Conservation (phyloP, 1,140 invertebrate genomes). For the Oncopodura yosiiana region DNA sequence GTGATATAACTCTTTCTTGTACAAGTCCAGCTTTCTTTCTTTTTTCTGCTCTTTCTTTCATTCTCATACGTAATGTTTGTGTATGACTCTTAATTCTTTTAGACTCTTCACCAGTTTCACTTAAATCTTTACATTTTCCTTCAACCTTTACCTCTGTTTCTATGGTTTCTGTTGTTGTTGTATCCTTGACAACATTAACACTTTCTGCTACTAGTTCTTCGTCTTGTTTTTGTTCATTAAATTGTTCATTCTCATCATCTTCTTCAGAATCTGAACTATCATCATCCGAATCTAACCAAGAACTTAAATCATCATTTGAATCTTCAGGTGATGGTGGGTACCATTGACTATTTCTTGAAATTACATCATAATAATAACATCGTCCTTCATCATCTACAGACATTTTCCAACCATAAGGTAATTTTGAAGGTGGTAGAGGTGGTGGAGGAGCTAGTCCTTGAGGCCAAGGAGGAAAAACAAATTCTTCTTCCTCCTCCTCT, state of each 20-base stretch:
- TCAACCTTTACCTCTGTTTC: neutral
- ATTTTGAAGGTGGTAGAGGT: conserved; percentile 23
- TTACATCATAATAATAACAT: conserved; percentile 83
- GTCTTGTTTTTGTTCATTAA: conserved; percentile 12
- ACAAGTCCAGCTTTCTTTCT: conserved; percentile 49
- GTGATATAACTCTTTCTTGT: conserved; percentile 57
- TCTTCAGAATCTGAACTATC: conserved; percentile 41
- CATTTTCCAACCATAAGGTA: conserved; percentile 57
- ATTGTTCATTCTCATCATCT: conserved; percentile 32
- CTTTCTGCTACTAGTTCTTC: conserved; percentile 6
- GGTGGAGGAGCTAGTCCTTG: conserved; percentile 30
- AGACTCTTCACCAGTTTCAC: conserved; percentile 19
- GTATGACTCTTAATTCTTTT: conserved; percentile 10
- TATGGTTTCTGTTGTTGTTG: neutral
- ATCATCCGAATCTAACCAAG: conserved; percentile 39
- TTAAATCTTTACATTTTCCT: neutral
- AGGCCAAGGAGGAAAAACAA: conserved; percentile 31
- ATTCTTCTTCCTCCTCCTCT: conserved; percentile 10
- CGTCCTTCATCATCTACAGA: conserved; percentile 67
- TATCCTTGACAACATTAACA: neutral
- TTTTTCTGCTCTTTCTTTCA: conserved; percentile 31
- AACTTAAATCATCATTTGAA: conserved; percentile 41
- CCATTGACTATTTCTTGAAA: conserved; percentile 77
- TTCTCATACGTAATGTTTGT: conserved; percentile 17
- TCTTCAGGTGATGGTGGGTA: conserved; percentile 57